These are phyloP conservation scores for Cydia splendana DNA, from an alignment of 1,140 invertebrate genomes.

Conservation along the genomic window DNA sequence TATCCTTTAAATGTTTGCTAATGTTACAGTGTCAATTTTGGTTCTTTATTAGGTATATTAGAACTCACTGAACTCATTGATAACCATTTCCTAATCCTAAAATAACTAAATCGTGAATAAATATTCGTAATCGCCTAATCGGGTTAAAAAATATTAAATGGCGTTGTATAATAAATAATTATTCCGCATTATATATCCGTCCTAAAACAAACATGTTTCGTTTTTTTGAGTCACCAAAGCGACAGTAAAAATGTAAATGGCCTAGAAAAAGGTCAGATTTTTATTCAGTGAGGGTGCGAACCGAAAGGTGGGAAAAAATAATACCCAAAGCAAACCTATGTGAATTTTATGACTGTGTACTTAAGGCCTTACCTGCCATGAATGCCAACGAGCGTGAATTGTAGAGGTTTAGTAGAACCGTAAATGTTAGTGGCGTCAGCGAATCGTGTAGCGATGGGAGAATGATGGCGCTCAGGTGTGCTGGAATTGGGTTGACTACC, in stretches of 20 bases:
- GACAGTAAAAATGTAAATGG: slow-evolving; percentile 31
- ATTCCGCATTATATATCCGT: neutral
- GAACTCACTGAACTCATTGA: no score
- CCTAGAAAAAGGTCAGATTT: slow-evolving; percentile 31
- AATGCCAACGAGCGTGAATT: slow-evolving; percentile 28
- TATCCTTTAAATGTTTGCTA: no score
- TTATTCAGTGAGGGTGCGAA: slow-evolving; percentile 23
- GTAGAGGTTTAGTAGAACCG: slow-evolving; percentile 7
- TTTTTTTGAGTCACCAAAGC: neutral
- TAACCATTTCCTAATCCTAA: no score
- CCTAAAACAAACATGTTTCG: neutral
- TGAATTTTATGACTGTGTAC: slow-evolving; percentile 25
- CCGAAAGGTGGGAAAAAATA: slow-evolving; percentile 26
- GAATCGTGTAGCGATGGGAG: slow-evolving; percentile 3
- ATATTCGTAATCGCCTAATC: no score
- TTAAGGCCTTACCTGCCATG: slow-evolving; percentile 28
- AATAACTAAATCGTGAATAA: no score
- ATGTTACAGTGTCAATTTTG: no score
- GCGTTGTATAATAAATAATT: neutral
- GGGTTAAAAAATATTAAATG: no score
- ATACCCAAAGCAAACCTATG: slow-evolving; percentile 31
- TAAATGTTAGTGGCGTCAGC: slow-evolving; percentile 3
- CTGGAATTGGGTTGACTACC: neutral
- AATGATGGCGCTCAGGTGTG: neutral
- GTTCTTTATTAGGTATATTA: no score